Evolutionary conservation across 2,113 vertebrate species (phyloP).

Genomic region (Oenanthe oenanthe): DNA sequence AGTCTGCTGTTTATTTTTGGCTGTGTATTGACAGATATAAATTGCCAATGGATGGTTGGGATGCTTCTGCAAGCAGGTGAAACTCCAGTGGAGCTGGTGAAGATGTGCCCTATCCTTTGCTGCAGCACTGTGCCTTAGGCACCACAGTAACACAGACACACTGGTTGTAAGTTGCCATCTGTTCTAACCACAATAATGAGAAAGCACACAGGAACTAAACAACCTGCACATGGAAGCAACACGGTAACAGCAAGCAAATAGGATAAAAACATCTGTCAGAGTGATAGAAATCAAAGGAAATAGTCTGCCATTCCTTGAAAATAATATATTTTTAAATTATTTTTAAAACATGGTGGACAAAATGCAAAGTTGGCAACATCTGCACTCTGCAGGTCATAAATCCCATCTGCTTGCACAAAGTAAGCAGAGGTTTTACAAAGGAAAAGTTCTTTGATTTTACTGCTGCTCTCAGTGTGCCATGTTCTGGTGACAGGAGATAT

Average conservation of each 20-base stretch:
- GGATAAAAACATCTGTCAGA: not conserved
- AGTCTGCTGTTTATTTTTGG: not conserved
- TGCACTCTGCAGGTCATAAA: not conserved
- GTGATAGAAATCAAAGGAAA: not conserved
- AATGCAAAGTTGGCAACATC: not conserved
- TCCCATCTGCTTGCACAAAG: not conserved
- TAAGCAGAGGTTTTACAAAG: not conserved
- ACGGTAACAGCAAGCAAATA: not conserved
- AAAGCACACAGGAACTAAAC: not conserved
- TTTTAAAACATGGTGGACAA: not conserved
- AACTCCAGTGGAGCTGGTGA: not conserved
- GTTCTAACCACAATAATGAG: not conserved
- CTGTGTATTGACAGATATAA: not conserved
- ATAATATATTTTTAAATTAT: not conserved
- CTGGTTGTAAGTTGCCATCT: not conserved
- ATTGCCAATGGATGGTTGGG: not conserved
- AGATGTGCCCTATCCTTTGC: fast-evolving
- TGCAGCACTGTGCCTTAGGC: not conserved
- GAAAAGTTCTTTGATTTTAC: not conserved
- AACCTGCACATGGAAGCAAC: not conserved
- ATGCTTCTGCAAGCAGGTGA: not conserved
- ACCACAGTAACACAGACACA: not conserved
- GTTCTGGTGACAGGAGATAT: not conserved
- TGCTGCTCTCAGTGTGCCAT: not conserved
- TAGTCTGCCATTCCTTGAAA: not conserved